Conservation (phyloP, 2,113 vertebrate genomes). For the Megalops atlanticus region DNA sequence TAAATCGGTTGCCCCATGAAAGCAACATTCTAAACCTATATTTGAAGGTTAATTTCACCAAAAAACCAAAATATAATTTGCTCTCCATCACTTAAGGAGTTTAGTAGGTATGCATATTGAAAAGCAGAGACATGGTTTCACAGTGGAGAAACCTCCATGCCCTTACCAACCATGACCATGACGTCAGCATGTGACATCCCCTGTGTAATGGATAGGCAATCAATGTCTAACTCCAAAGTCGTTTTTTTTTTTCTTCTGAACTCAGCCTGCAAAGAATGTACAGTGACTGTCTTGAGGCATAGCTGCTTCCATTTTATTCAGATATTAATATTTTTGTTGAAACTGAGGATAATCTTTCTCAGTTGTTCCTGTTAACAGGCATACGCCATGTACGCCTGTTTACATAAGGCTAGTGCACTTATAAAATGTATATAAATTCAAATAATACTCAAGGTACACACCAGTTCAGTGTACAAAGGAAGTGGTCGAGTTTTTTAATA, state of each 20-base stretch:
- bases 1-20: background rate
- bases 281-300: background rate
- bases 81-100: background rate
- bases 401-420: too few species aligned
- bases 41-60: background rate
- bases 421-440: too few species aligned
- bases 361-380: too few species aligned
- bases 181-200: background rate
- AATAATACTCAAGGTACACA: too few species aligned
- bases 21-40: background rate
- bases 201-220: background rate
- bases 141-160: background rate
- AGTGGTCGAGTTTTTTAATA: too few species aligned
- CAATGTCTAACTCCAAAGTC: background rate
- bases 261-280: background rate
- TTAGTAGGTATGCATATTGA: slow-evolving; percentile 2
- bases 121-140: background rate
- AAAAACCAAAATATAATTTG: background rate
- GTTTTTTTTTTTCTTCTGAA: background rate
- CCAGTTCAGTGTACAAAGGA: too few species aligned
- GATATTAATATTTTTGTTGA: background rate
- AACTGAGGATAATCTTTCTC: background rate
- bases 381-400: too few species aligned
- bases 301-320: background rate
- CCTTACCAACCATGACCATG: background rate